Conservation (phyloP, 2,888 invertebrate species). For the Pyrocoelia pectoralis region DNA sequence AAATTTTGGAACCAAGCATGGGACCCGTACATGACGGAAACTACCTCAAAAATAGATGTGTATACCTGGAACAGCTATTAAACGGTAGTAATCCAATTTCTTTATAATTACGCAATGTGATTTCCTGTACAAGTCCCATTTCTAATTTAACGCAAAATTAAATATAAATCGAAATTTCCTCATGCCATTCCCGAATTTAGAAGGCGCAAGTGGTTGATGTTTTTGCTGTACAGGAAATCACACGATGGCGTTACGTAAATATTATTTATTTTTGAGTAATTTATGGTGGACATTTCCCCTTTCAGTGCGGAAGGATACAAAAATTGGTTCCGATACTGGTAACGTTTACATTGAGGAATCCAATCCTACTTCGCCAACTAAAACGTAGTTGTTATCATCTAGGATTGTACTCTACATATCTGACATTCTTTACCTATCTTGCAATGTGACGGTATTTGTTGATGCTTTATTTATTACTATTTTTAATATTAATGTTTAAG, state of each 20-base stretch:
- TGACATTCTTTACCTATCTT: conserved; percentile 24
- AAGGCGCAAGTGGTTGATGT: conserved; percentile 22
- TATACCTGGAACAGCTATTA: conserved; percentile 65
- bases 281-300: conserved; percentile 47
- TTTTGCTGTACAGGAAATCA: conserved; percentile 35
- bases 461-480: background rate
- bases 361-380: conserved; percentile 44
- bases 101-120: background rate
- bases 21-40: conserved; percentile 58
- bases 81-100: conserved; percentile 55
- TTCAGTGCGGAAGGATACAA: conserved; percentile 59
- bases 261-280: conserved; percentile 42
- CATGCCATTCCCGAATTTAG: conserved; percentile 16
- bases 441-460: conserved; percentile 18
- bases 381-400: conserved; percentile 40
- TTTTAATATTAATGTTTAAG: conserved; percentile 1
- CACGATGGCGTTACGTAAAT: conserved; percentile 35
- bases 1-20: conserved; percentile 57
- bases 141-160: conserved; percentile 25
- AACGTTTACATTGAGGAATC: conserved; percentile 61
- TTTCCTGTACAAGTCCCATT: conserved; percentile 9
- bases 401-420: background rate
- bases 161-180: conserved; percentile 23
- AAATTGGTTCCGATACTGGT: conserved; percentile 54
- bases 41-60: conserved; percentile 64